These are phyloP conservation scores for Chironomus striatipennis DNA, from an alignment of 1,140 invertebrate genomes.

Conservation along the genomic window DNA sequence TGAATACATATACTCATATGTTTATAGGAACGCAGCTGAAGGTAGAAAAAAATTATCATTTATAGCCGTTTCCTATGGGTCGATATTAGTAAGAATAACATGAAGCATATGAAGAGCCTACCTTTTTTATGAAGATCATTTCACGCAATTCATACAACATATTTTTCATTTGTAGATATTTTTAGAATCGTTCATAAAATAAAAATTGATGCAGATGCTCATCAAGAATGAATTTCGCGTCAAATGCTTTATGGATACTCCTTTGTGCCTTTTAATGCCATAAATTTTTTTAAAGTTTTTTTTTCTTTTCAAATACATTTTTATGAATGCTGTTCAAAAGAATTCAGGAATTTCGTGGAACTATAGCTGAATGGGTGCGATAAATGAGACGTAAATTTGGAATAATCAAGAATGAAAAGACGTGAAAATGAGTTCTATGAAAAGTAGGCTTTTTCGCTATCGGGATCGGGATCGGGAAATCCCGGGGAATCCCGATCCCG, in stretches of 20 bases:
- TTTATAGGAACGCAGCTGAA: background rate
- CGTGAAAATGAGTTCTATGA: too few species aligned
- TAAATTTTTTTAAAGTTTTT: too few species aligned
- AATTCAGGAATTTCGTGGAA: background rate
- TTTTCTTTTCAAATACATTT: background rate
- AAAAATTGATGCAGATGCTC: slow-evolving; percentile 12
- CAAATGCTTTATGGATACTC: background rate
- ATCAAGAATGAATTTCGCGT: background rate
- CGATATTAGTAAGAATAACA: background rate
- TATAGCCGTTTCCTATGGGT: background rate
- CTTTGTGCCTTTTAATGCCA: background rate
- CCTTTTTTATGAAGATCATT: background rate
- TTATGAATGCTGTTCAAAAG: background rate
- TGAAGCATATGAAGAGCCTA: too few species aligned
- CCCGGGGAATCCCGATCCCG: too few species aligned
- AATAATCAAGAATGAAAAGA: too few species aligned
- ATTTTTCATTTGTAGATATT: background rate
- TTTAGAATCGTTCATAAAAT: too few species aligned
- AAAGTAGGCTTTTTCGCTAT: too few species aligned
- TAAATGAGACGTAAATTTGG: too few species aligned
- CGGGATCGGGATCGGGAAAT: too few species aligned
- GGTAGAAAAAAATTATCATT: background rate
- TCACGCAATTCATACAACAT: background rate
- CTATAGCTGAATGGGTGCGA: too few species aligned
- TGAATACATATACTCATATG: background rate